Evolutionary conservation across 2,797 vertebrate species (phyloP), one percentile per base, ranked within the genome.

Genomic region (Manis pentadactyla): DNA sequence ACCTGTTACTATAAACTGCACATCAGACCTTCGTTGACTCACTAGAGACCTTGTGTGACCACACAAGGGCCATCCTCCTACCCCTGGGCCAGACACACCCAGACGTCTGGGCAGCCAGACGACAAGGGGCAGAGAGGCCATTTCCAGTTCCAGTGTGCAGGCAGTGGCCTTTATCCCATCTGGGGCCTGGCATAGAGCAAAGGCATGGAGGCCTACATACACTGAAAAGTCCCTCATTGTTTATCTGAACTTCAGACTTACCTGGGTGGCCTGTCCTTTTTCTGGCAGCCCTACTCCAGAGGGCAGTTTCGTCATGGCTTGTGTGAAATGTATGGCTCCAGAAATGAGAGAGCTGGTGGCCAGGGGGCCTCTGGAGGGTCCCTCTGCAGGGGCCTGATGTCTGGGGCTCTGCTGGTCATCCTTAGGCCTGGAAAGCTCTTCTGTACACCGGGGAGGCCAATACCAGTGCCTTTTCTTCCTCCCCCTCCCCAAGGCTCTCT

Each of bases 11-110:
- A 6, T 81, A 75, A 93, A 86, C 84, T 18, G n/a, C 23, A 19
- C 29, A 34, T 25, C 83, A 93, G 83, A 87, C 83, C 90, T 89
- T 93, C 53, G 88, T 12, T 71, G 90, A 75, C n/a, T n/a, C n/a
- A 59, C 5, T 0, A 0, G 87, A 87, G 74, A 87, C 64, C 73
- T 87, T 1, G 1, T 46, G 69, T 88, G 74, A 75, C 88, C 81
- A 82, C 78, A 66, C 15, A 12, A 63, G 13, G 5, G 42, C n/a
- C 75, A 25, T 79, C 68, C 64, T 68, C 66, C 78, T 49, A 13
- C 31, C 7, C 7, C 14, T 63, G 19, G 37, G 34, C 51, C 37
- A 53, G 73, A 71, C 13, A 69, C 11, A 27, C 8, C 55, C 68
- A 49, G 10, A 46, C 46, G 10, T 46, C 46, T 46, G 46, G 34